These are phyloP conservation scores for Eutolmus rufibarbis DNA, from an alignment of 2,888 invertebrate species.

Conservation along the genomic window DNA sequence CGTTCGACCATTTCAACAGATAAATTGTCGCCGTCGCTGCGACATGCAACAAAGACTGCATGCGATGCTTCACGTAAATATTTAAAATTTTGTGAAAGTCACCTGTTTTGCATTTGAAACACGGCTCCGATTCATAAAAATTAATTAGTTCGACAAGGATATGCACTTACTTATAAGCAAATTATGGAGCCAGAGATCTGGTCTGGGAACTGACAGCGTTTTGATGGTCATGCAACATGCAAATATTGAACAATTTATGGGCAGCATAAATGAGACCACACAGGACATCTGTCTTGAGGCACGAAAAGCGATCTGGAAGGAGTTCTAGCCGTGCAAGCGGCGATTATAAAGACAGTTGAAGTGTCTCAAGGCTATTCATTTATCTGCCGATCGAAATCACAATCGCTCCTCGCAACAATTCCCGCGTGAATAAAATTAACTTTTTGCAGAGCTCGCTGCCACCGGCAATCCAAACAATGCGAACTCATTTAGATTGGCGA, in stretches of 20 bases:
- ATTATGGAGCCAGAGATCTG: not conserved
- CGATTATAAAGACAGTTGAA: not conserved
- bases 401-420: not conserved
- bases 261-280: slow-evolving; percentile 5
- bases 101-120: not conserved
- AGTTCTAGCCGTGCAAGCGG: not conserved
- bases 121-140: not conserved
- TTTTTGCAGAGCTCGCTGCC: not conserved
- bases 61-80: not conserved
- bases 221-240: not conserved
- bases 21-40: not conserved
- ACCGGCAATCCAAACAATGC: not conserved
- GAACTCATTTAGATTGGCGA: slow-evolving; percentile 4
- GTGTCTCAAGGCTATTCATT: not conserved
- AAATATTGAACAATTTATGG: slow-evolving; percentile 3
- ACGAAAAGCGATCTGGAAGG: not conserved
- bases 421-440: slow-evolving; percentile 7
- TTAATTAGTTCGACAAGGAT: not conserved
- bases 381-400: not conserved
- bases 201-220: not conserved
- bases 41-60: not conserved
- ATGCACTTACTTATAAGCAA: not conserved
- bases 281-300: slow-evolving; percentile 2
- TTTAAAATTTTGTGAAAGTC: not conserved
- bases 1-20: not conserved